Base-by-base conservation (phyloP, 2,113 vertebrate genomes). In the Phylloscopus whistleri region DNA sequence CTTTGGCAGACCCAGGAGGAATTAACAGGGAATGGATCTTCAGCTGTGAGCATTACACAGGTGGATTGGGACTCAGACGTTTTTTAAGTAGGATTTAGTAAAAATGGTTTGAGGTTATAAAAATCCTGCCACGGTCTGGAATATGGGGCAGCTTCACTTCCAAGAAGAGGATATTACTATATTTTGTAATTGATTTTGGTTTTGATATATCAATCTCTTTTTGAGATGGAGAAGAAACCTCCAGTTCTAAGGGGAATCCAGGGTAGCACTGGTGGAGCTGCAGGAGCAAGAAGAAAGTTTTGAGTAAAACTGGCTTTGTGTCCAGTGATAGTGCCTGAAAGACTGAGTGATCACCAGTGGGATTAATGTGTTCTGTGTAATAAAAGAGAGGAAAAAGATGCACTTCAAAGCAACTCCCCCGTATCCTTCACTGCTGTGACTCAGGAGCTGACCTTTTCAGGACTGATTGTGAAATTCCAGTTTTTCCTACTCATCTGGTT, bases 201-300 rank as follows among this genome's bases (percentile, higher is more conserved):
- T 97, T 95, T 95, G 95, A 60, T 96, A 95, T 95, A 94, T 95
- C 94, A 94, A 97, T 97, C 97, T 97, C 97, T 93, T 97, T 96
- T 96, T 68, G 95, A 97, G 97, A 97, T 97, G 62, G 78, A 96
- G 90, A 97, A 95, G 91, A 96, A 92, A 90, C 96, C 95, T 97
- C 95, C 95, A 5, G 82, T 97, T 97, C 55, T 97, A 97, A 97
- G 96, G 96, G 96, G 97, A 97, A 90, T 94, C 89, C 94, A 93
- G 89, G 89, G 90, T 93, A 79, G 75, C 93, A 35, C 70, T 93
- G 94, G 84, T 95, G 93, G 95, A 95, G 90, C 96, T 95, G 89
- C 92, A 93, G 53, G 52, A 70, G 66, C 52, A 76, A 70, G 58
- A 83, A 85, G 70, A 63, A 88, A 67, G 64, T 52, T 55, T 5